These are phyloP conservation scores for Leptestheria dahalacensis DNA, from an alignment of 1,140 invertebrate genomes.

Conservation along the genomic window DNA sequence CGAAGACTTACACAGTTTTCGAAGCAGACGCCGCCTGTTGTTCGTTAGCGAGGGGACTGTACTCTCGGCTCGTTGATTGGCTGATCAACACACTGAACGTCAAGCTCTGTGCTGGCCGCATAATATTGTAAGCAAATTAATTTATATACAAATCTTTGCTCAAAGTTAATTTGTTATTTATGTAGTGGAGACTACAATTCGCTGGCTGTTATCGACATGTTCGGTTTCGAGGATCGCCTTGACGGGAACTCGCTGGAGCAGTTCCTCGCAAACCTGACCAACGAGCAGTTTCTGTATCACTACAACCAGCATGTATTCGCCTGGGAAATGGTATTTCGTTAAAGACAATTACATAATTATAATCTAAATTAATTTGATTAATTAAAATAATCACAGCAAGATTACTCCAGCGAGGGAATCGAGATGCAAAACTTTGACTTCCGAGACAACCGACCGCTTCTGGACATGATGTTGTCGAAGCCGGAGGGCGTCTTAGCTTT, in stretches of 20 bases:
- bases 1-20: conserved; percentile 52
- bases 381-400: conserved; percentile 38
- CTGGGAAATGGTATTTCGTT: conserved; percentile 61
- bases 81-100: conserved; percentile 69
- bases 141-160: neutral
- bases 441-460: conserved; percentile 71
- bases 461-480: conserved; percentile 70
- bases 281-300: conserved; percentile 75
- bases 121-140: conserved; percentile 53
- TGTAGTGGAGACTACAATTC: conserved; percentile 60
- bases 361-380: too few relatives aligned
- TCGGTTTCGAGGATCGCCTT: conserved; percentile 75
- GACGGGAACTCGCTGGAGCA: conserved; percentile 73
- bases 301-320: conserved; percentile 75
- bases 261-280: conserved; percentile 70
- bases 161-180: neutral
- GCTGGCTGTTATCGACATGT: conserved; percentile 67
- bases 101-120: conserved; percentile 56
- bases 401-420: conserved; percentile 64
- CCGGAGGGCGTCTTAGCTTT: conserved; percentile 68
- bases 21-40: conserved; percentile 60
- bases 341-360: too few relatives aligned
- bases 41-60: conserved; percentile 58
- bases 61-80: conserved; percentile 72
- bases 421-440: conserved; percentile 50